Evolutionary conservation across 2,888 invertebrate species (phyloP).

Genomic region (Steinernema carpocapsae): DNA sequence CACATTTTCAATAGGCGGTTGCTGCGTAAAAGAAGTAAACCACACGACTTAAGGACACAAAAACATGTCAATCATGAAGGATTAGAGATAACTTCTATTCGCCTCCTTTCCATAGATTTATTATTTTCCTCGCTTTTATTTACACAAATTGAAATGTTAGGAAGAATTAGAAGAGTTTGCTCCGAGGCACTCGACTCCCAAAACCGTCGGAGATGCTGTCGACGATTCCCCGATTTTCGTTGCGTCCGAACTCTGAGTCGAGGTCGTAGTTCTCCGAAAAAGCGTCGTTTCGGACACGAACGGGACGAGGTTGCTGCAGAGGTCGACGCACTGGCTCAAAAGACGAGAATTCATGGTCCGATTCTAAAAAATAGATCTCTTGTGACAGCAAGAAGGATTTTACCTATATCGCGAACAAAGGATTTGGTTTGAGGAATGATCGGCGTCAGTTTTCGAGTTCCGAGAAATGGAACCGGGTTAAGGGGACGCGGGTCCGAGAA

Average conservation of each 20-base stretch:
- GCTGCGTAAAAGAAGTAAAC: no score
- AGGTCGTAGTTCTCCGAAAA: slow-evolving; percentile 14
- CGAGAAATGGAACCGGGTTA: slow-evolving; percentile 1
- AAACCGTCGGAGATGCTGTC: slow-evolving; percentile 32
- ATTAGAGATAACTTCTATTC: no score
- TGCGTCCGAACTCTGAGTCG: slow-evolving; percentile 16
- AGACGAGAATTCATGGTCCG: not conserved
- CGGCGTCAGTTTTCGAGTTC: slow-evolving; percentile 8
- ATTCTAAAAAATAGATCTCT: not conserved
- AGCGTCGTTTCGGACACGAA: slow-evolving; percentile 8
- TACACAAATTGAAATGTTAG: no score
- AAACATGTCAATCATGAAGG: no score
- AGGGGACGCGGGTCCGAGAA: slow-evolving; percentile 23
- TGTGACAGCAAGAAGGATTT: not conserved
- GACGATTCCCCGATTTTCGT: slow-evolving; percentile 29
- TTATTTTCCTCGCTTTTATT: no score
- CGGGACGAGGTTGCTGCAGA: slow-evolving; percentile 24
- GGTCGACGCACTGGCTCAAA: not conserved
- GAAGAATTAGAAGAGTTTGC: not conserved
- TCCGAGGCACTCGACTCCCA: slow-evolving; percentile 36
- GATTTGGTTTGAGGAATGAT: slow-evolving; percentile 18
- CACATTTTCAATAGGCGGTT: no score
- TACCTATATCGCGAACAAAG: slow-evolving; percentile 16
- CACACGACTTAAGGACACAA: no score
- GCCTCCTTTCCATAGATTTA: no score